phyloP scores from a whole-genome alignment of 2,113 vertebrate genomes.

The Rhineura floridana region DNA sequence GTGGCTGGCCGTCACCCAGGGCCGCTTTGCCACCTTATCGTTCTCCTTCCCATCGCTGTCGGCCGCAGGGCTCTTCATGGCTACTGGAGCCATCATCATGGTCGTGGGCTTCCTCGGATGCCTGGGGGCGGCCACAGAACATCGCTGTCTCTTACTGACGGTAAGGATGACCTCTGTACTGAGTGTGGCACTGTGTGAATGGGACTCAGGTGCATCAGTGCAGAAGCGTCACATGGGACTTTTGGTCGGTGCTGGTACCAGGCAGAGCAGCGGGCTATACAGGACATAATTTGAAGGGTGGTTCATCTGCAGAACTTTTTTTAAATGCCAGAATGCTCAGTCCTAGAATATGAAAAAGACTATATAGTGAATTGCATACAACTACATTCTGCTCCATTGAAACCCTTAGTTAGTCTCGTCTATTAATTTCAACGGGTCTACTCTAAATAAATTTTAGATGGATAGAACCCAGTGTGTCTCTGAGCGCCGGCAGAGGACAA shows the following conservation, averaged over 20 bases:
- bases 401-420: too few relatives aligned
- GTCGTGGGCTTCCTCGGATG: slow-evolving; percentile 87
- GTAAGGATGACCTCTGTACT: slow-evolving; percentile 63
- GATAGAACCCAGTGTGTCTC: neutral
- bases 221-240: neutral
- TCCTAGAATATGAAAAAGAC: neutral
- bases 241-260: neutral
- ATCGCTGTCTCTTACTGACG: slow-evolving; percentile 82
- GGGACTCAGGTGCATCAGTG: fast-evolving
- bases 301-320: neutral
- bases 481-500: neutral
- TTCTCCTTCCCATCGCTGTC: slow-evolving; percentile 85
- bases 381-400: too few relatives aligned
- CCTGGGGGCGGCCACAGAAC: slow-evolving; percentile 84
- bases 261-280: too few relatives aligned
- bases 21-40: slow-evolving; percentile 83
- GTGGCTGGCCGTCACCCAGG: slow-evolving; percentile 85
- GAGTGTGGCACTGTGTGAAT: neutral
- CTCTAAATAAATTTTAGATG: too few relatives aligned
- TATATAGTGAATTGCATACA: too few relatives aligned
- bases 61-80: slow-evolving; percentile 83
- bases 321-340: neutral
- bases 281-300: neutral
- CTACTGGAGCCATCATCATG: slow-evolving; percentile 84
- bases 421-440: too few relatives aligned